These are phyloP conservation scores for Eupithecia tripunctaria DNA, from an alignment of 2,888 invertebrate species.

Conservation along the genomic window DNA sequence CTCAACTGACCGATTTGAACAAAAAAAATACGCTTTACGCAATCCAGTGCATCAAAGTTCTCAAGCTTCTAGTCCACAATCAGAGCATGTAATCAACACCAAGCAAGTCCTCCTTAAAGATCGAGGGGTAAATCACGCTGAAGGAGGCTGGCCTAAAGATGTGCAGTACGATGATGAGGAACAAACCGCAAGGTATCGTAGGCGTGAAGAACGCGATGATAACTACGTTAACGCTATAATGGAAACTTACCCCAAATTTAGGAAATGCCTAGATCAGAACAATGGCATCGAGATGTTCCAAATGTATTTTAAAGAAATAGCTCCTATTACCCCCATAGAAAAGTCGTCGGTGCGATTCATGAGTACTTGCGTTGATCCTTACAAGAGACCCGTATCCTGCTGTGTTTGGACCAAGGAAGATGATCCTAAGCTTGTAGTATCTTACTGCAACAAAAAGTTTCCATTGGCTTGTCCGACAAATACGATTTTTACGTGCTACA, in stretches of 20 bases:
- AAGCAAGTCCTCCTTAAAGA: slow-evolving; percentile 73
- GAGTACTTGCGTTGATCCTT: slow-evolving; percentile 86
- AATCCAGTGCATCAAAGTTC: slow-evolving; percentile 75
- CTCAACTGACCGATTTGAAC: slow-evolving; percentile 57
- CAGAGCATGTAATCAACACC: slow-evolving; percentile 83
- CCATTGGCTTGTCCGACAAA: slow-evolving; percentile 48
- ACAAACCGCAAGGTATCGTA: slow-evolving; percentile 87
- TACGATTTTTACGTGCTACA: slow-evolving; percentile 81
- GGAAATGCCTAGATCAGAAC: slow-evolving; percentile 88
- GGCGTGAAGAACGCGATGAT: slow-evolving; percentile 91
- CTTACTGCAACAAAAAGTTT: slow-evolving; percentile 79
- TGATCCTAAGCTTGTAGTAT: slow-evolving; percentile 85
- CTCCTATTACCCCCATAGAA: slow-evolving; percentile 73
- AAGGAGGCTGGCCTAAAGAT: slow-evolving; percentile 94
- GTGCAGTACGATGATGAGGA: slow-evolving; percentile 86
- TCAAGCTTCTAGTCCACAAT: slow-evolving; percentile 63
- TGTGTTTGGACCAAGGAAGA: slow-evolving; percentile 88
- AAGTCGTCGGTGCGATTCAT: slow-evolving; percentile 80
- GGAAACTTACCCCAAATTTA: slow-evolving; percentile 79
- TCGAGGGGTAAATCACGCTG: slow-evolving; percentile 87
- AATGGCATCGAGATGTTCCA: slow-evolving; percentile 91
- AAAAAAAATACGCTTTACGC: slow-evolving; percentile 66
- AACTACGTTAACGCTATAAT: slow-evolving; percentile 86
- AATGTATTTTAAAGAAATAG: slow-evolving; percentile 86
- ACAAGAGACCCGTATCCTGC: slow-evolving; percentile 76